A percentile compares a stretch with the other conserved stretches of the same genome.
Conservation (phyloP, 1,140 invertebrate genomes). For the Halictus rubicundus region DNA sequence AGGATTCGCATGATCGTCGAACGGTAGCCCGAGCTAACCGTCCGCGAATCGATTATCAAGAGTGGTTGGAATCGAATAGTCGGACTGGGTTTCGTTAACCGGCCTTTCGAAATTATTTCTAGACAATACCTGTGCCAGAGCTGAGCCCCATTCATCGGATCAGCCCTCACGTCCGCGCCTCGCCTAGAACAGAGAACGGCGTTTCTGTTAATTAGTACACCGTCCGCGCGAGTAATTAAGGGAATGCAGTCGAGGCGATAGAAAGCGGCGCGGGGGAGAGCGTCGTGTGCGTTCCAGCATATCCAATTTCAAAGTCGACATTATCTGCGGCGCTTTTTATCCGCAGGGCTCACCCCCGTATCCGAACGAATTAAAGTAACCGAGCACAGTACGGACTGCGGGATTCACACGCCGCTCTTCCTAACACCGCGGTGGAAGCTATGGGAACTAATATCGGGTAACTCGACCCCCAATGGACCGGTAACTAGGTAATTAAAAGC, state of each 20-base stretch:
- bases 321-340: constrained; percentile 32
- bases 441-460: not conserved
- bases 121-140: constrained; percentile 61
- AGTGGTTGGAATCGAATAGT: not conserved
- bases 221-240: constrained; percentile 55
- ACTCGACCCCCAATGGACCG: too few relatives aligned
- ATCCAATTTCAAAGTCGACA: constrained; percentile 45
- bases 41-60: not conserved
- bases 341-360: too few relatives aligned
- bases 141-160: constrained; percentile 56
- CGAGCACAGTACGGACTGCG: not conserved
- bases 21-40: too few relatives aligned
- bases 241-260: constrained; percentile 36
- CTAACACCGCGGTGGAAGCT: too few relatives aligned
- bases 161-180: constrained; percentile 58
- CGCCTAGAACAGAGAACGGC: constrained; percentile 55
- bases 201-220: constrained; percentile 59
- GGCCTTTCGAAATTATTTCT: constrained; percentile 54
- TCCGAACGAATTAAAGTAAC: constrained; percentile 3
- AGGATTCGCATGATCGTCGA: too few relatives aligned
- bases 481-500: too few relatives aligned
- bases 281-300: constrained; percentile 10
- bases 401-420: too few relatives aligned
- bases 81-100: not conserved
- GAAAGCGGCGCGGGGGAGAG: not conserved